Evolutionary conservation across 1,140 invertebrate species (phyloP), one percentile per base, ranked within the genome.

Genomic region (Micrasema longulum): DNA sequence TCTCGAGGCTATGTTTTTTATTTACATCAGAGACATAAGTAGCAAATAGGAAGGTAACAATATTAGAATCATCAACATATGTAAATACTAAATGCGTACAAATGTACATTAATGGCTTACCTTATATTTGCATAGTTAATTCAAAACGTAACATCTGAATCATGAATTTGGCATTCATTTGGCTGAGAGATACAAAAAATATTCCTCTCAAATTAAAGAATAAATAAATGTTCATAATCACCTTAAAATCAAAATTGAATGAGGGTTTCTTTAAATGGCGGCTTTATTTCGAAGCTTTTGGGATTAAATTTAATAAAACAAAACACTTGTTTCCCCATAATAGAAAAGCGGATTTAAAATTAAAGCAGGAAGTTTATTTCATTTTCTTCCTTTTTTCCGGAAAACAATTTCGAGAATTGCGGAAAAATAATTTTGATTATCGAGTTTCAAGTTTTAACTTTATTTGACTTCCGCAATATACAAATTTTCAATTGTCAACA

Each of bases 401-500:
- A 53, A 53, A 22, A 23, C n/a, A n/a, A n/a, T n/a, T 22, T n/a
- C 1, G 1, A 5, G 11, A 57, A 57, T 57, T 14, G 53, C 31
- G 16, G 31, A 14, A 57, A 57, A 57, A 57, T 31, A 57, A 57
- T 57, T 57, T 57, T 36, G 23, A n/a, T 35, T 57, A 57, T 38
- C 14, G 53, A 57, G 23, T 57, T 57, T 57, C 20, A 11, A 57
- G 36, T 31, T 57, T 35, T 35, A 31, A 31, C 26, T 31, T 18
- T n/a, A n/a, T n/a, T n/a, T n/a, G 53, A 57, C 53, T 57, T 57
- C 53, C n/a, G 31, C 53, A 38, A 57, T 36, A 55, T 26, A 55
- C 12, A 55, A 55, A 55, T 2, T 55, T 12, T 11, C 2, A 55
- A 18, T 31, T 36, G 36, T 57, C 20, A 18, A 52, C 18, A 52